Evolutionary conservation across 2,797 vertebrate genomes (phyloP), one percentile per base, ranked within the genome.

Genomic region (Mormyrops boulengeri): DNA sequence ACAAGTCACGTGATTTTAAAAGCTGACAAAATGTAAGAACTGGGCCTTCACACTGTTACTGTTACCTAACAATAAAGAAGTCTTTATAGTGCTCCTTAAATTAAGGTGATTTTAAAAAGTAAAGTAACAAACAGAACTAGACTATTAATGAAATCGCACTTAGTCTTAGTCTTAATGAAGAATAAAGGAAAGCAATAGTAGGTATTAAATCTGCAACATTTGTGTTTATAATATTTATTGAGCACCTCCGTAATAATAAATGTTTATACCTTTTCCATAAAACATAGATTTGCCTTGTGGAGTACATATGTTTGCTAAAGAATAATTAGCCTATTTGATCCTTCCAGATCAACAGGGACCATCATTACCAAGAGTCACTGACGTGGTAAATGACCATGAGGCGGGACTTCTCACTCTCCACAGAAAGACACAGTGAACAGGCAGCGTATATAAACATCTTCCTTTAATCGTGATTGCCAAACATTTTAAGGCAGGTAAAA

Each of bases 401-500:
- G 41, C 19, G 7, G 77, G 19, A 47, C 17, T n/a, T 47, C 19
- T 82, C 77, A 44, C 19, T 8, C 77, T 11, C 57, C 9, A 73
- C 7, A 60, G 55, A 89, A 86, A 86, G 86, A 88, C 87, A 6
- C 1, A 91, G 82, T 62, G 85, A 88, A 88, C 3, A 85, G 80
- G 80, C 26, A 17, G n/a, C 91, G 73, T 95, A 92, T 96, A 96
- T 94, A 96, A 96, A 96, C 93, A 94, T 95, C 93, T 89, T 92
- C 95, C 90, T 97, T 98, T 98, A 97, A 98, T 99, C 97, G 95
- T 98, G 98, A 98, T 99, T 98, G 98, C 97, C 98, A 97, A 97
- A 97, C 97, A 97, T 98, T 90, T 96, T 99, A 99, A 99, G 98
- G 98, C 98, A 99, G 96, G 97, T 99, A 98, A 98, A 98, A 88